Evolutionary conservation across 2,797 vertebrate genomes (phyloP).

Genomic region (Anniella stebbinsi): DNA sequence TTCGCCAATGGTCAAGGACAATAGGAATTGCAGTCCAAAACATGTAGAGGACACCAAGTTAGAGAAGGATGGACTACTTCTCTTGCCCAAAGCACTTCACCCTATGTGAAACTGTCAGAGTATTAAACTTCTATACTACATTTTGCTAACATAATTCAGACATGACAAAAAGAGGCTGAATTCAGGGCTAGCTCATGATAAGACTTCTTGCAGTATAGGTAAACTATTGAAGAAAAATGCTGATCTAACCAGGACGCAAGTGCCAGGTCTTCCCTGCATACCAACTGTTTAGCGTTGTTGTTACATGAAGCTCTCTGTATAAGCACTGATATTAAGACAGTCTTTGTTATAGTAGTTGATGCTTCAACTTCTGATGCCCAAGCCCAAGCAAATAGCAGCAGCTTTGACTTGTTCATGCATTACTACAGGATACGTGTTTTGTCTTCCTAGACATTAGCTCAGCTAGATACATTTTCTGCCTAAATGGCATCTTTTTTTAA

Average conservation of each 20-base stretch:
- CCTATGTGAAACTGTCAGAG: background rate
- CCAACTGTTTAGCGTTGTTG: background rate
- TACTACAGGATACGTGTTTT: background rate
- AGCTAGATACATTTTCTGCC: background rate
- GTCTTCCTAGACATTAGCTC: background rate
- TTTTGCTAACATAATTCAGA: background rate
- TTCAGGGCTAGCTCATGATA: background rate
- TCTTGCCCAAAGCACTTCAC: background rate
- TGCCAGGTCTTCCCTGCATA: background rate
- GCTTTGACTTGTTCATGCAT: background rate
- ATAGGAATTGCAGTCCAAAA: background rate
- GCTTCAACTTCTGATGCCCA: background rate
- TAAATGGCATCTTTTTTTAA: too few species aligned
- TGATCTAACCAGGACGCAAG: background rate
- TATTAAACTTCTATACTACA: background rate
- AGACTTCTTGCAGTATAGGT: background rate
- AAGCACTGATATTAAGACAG: background rate
- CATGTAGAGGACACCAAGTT: background rate
- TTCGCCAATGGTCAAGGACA: too few species aligned
- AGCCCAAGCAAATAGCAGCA: background rate
- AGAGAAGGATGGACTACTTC: background rate
- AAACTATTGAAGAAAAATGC: background rate
- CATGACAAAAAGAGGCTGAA: background rate
- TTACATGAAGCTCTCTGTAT: background rate
- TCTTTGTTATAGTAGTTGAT: background rate